phyloP scores from a whole-genome alignment of 2,888 invertebrate genomes.

The Acrocyrtus sp. region DNA sequence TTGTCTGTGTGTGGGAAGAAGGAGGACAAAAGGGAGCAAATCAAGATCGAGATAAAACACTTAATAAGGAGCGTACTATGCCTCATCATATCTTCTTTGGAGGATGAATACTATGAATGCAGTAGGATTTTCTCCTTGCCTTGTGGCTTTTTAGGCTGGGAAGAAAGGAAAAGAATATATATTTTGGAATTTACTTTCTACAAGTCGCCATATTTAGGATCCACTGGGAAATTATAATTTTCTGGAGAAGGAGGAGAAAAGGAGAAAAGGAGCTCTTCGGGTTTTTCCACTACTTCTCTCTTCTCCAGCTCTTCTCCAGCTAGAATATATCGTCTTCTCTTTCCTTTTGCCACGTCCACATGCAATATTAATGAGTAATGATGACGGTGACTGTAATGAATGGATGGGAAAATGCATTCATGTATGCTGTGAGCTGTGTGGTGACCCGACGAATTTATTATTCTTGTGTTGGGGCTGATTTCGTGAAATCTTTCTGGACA shows the following conservation, averaged over 20 bases:
- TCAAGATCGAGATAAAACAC: constrained; percentile 47
- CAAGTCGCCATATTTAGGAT: too few species aligned
- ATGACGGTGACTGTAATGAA: background rate
- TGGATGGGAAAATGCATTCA: background rate
- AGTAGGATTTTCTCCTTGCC: too few species aligned
- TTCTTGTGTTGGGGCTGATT: background rate
- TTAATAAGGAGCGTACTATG: constrained; percentile 21
- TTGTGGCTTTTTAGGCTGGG: too few species aligned
- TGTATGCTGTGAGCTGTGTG: too few species aligned
- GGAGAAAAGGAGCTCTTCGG: background rate
- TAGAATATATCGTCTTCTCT: too few species aligned
- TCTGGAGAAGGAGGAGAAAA: too few species aligned
- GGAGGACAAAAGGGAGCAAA: constrained; percentile 28
- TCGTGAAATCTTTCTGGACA: too few species aligned
- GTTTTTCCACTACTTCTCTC: background rate
- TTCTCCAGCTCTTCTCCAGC: too few species aligned
- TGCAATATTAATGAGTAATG: background rate
- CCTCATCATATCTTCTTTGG: background rate
- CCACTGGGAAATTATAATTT: too few species aligned
- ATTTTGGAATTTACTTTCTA: too few species aligned
- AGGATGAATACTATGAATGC: background rate
- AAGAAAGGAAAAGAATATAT: too few species aligned
- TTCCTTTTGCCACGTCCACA: too few species aligned
- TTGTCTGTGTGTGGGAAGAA: background rate
- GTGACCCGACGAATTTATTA: background rate